Conservation (phyloP, 2,113 vertebrate species). For the Ptyas mucosa region DNA sequence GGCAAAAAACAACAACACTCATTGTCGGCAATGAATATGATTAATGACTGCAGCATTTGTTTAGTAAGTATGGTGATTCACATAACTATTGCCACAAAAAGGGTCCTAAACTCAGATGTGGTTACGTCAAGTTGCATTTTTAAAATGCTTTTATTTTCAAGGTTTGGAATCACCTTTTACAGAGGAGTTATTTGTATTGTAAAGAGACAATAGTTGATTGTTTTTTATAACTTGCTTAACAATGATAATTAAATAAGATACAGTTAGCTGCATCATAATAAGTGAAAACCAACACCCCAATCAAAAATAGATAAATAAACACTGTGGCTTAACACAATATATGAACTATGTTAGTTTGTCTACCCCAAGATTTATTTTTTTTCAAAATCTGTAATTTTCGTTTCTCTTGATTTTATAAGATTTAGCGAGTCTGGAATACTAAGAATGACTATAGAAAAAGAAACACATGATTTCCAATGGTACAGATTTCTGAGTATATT, state of each 20-base stretch:
- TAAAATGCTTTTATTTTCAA: neutral
- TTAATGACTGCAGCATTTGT: neutral
- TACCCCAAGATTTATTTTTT: neutral
- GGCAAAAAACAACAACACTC: neutral
- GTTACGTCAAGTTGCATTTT: neutral
- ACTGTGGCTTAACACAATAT: neutral
- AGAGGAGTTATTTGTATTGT: neutral
- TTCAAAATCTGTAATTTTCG: neutral
- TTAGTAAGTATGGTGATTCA: neutral
- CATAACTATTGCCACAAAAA: neutral
- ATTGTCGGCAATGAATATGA: neutral
- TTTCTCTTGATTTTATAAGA: neutral
- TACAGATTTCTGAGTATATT: neutral
- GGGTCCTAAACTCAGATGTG: neutral
- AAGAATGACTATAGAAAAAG: neutral
- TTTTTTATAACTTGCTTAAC: neutral
- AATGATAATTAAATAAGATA: neutral
- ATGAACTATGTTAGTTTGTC: neutral
- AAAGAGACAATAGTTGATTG: neutral
- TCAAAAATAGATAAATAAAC: neutral
- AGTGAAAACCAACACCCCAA: neutral
- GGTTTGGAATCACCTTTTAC: neutral
- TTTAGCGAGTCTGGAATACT: neutral
- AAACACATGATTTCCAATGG: neutral
- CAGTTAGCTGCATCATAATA: neutral